Evolutionary conservation across 2,888 invertebrate species (phyloP), one percentile per base, ranked within the genome.

Genomic region (Hirtodrosophila duncani): DNA sequence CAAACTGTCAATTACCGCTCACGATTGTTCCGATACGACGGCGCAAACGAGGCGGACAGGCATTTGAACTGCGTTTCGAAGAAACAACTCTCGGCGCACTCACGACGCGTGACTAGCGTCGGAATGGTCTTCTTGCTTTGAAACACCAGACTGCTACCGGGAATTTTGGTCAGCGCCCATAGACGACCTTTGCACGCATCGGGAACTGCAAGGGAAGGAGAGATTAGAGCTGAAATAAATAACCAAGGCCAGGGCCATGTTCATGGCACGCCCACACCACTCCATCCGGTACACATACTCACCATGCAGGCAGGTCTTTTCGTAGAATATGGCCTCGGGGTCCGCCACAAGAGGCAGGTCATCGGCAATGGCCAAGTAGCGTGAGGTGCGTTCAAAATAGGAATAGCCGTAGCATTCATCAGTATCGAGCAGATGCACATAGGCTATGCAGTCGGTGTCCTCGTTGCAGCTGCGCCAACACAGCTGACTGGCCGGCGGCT

Each of bases 91-190:
- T 91, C 90, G 67, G 93, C 92, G 83, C 95, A 95, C 61, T 92
- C 89, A 48, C 88, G 88, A 63, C 92, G 88, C 20, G 91, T 91
- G 52, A 91, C 87, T 65, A 91, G 88, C 23, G 89, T 87, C 1
- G 91, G 84, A 49, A 93, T 86, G 70, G 89, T 90, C 62, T 89
- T 89, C 39, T 90, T 89, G 56, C 90, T 90, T 64, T 91, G 91
- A 8, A 92, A 91, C 44, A 93, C 89, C 65, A 96, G 86, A 65
- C 91, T 90, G 67, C 92, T 92, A 7, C 94, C 94, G 6, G 93
- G 91, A 39, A 92, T 92, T 69, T 91, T 89, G 79, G 95, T 94
- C 38, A 94, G 88, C 17, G 91, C 89, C 95, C 95, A 96, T 70
- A 91, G 89, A 49, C 91, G 91, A 5, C 87, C 85, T 36, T 88